phyloP scores from a whole-genome alignment of 2,888 invertebrate genomes.

The Baronia brevicornis region DNA sequence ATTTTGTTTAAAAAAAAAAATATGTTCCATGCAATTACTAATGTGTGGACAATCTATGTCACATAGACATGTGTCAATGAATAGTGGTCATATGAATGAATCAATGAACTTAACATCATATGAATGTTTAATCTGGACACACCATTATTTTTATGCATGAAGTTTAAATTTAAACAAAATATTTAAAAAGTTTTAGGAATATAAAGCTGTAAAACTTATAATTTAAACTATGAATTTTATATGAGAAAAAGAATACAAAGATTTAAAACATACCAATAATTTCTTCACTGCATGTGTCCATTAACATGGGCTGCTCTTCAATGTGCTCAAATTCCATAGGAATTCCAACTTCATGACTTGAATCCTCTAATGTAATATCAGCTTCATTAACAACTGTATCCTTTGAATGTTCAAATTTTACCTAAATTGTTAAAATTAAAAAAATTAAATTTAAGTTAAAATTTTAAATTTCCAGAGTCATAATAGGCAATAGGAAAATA shows the following conservation, averaged over 20 bases:
- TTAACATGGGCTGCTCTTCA: constrained; percentile 51
- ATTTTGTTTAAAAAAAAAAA: constrained; percentile 6
- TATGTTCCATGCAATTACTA: too few species aligned
- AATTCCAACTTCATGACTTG: constrained; percentile 39
- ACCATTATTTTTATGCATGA: too few species aligned
- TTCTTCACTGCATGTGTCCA: constrained; percentile 62
- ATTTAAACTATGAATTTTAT: neutral
- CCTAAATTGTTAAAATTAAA: constrained; percentile 30
- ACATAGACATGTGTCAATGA: too few species aligned
- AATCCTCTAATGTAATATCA: constrained; percentile 42
- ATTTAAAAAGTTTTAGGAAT: too few species aligned
- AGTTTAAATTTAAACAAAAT: too few species aligned
- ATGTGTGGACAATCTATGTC: too few species aligned
- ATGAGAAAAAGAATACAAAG: too few species aligned
- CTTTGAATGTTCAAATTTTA: constrained; percentile 56
- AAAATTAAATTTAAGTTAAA: neutral
- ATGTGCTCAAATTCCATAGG: constrained; percentile 60
- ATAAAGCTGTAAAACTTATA: neutral
- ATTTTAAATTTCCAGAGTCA: neutral
- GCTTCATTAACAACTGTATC: constrained; percentile 45
- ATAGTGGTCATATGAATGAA: too few species aligned
- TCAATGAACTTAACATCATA: too few species aligned
- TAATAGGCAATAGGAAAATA: constrained; percentile 3
- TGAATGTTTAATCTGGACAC: too few species aligned
- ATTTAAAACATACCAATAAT: constrained; percentile 59